A percentile compares a stretch with the other conserved stretches of the same genome.
Evolutionary conservation across 2,888 invertebrate species (phyloP).

Genomic region (Archaeoteleia sp.): DNA sequence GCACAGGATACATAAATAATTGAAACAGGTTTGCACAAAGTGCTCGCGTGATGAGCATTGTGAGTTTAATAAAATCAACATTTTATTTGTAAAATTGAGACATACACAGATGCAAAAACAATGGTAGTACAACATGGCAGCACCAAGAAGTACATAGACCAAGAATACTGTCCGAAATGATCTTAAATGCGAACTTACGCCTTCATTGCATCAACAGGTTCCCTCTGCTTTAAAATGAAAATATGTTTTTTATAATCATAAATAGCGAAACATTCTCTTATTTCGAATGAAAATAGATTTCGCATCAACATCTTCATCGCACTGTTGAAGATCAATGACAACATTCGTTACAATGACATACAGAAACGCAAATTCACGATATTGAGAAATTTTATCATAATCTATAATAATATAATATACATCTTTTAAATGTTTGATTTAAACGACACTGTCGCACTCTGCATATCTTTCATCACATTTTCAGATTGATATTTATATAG

Average conservation of each 20-base stretch:
- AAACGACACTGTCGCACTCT: constrained; percentile 39
- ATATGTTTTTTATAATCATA: constrained; percentile 26
- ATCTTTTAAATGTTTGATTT: constrained; percentile 39
- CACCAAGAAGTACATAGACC: constrained; percentile 62
- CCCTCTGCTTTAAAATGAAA: constrained; percentile 15
- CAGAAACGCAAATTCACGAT: constrained; percentile 17
- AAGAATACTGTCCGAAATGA: constrained; percentile 31
- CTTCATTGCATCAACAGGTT: constrained; percentile 17
- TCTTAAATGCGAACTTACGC: constrained; percentile 13
- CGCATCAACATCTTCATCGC: constrained; percentile 15
- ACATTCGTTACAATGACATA: constrained; percentile 28
- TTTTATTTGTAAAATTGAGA: constrained; percentile 72
- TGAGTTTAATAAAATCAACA: constrained; percentile 69
- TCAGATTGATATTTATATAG: constrained; percentile 39
- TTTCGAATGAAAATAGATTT: constrained; percentile 43
- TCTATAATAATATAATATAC: constrained; percentile 29
- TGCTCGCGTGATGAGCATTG: background rate
- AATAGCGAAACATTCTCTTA: constrained; percentile 29
- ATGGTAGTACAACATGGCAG: constrained; percentile 66
- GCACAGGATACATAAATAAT: too few relatives aligned
- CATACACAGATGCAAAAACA: constrained; percentile 71
- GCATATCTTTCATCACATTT: constrained; percentile 50
- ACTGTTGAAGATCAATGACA: constrained; percentile 14
- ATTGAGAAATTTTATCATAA: constrained; percentile 7
- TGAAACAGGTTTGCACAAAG: background rate